Conservation (phyloP, 2,888 invertebrate species). For the Nomada goodeniana region DNA sequence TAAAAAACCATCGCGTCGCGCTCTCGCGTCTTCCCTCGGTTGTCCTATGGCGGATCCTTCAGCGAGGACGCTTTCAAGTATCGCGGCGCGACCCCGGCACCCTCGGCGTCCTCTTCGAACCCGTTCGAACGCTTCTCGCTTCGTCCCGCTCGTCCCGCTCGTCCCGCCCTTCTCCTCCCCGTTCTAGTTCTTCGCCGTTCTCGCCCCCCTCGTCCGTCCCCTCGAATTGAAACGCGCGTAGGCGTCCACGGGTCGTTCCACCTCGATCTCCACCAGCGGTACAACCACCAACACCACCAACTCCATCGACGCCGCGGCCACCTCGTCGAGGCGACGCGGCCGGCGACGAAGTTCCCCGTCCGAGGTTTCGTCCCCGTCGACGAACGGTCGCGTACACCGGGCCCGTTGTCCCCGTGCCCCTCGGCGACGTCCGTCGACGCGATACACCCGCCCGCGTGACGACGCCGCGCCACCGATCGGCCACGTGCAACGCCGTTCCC, state of each 20-base stretch:
- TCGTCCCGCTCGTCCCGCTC: neutral
- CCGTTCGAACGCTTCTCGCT: too few species aligned
- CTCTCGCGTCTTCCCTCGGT: slow-evolving; percentile 5
- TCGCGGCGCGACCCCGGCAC: slow-evolving; percentile 8
- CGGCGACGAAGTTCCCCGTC: slow-evolving; percentile 64
- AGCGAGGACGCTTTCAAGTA: slow-evolving; percentile 40
- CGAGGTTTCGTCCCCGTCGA: slow-evolving; percentile 13
- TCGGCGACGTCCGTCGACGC: too few species aligned
- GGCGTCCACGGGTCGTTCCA: neutral
- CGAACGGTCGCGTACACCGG: neutral
- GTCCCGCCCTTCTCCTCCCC: neutral
- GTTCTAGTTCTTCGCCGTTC: neutral
- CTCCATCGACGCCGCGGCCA: slow-evolving; percentile 46
- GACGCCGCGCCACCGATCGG: neutral
- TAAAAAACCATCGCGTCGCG: slow-evolving; percentile 59
- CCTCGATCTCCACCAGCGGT: slow-evolving; percentile 46
- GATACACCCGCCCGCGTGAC: too few species aligned
- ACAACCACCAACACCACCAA: slow-evolving; percentile 48
- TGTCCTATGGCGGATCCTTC: slow-evolving; percentile 63
- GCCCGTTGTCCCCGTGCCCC: neutral
- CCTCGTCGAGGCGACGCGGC: slow-evolving; percentile 24
- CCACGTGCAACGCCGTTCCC: neutral
- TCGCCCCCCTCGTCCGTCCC: neutral
- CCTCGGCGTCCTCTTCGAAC: slow-evolving; percentile 12
- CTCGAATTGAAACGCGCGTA: neutral